Evolutionary conservation across 2,888 invertebrate genomes (phyloP).

Genomic region (Tenthredo distinguenda): DNA sequence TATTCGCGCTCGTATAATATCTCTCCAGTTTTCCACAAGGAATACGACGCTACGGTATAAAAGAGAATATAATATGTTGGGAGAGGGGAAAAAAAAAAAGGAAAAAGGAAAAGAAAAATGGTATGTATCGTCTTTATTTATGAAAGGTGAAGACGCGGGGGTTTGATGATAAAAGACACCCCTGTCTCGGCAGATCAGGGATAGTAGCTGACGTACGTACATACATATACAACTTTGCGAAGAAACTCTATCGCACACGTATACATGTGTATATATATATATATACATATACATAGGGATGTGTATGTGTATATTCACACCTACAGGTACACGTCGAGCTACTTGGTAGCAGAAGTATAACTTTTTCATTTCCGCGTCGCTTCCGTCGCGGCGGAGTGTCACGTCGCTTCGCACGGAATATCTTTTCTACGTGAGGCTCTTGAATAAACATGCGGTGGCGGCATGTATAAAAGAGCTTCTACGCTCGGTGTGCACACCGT

Average conservation of each 20-base stretch:
- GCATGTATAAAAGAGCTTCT: conserved; percentile 65
- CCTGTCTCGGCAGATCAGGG: conserved; percentile 9
- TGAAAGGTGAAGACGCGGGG: conserved; percentile 21
- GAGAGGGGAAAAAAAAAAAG: not conserved
- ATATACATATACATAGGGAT: no score
- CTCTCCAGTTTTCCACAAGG: not conserved
- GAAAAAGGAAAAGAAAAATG: not conserved
- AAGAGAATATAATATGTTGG: not conserved
- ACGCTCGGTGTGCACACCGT: not conserved
- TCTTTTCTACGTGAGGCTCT: conserved; percentile 75
- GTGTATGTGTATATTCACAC: not conserved
- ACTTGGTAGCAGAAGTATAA: conserved; percentile 66
- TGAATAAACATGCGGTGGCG: conserved; percentile 75
- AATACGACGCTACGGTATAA: not conserved
- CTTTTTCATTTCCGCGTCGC: conserved; percentile 75
- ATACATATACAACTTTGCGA: not conserved
- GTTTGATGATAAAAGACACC: conserved; percentile 34
- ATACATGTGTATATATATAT: not conserved
- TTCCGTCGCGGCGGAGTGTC: conserved; percentile 63
- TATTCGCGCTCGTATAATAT: not conserved
- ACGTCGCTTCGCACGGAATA: conserved; percentile 69
- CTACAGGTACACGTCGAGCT: not conserved
- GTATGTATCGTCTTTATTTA: not conserved
- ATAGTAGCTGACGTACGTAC: conserved; percentile 3
- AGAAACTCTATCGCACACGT: not conserved